Base-by-base conservation (phyloP, 2,113 vertebrate species). In the Anarhynchus alexandrinus region DNA sequence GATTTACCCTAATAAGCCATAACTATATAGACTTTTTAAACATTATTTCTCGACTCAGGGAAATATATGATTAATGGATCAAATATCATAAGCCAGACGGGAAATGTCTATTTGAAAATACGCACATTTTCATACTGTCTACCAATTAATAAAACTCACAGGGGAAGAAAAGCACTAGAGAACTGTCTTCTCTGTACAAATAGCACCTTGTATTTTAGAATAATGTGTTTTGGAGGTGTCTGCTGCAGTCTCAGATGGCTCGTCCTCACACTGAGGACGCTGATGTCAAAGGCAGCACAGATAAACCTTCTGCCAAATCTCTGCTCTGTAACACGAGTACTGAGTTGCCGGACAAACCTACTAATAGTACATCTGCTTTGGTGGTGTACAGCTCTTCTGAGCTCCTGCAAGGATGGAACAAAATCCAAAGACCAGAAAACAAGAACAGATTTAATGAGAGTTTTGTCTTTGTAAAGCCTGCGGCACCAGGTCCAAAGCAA, bases 301-400 rank as follows among this genome's bases (percentile, higher is more conserved):
- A 21, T 7, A 4, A 72, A 15, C 36, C n/a, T 73, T 6, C 77
- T 85, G 45, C 57, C 47, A 36, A 23, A 36, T 11, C 29, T 49
- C 20, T 2, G 0, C n/a, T 38, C 55, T 16, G 12, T 18, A 45
- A 16, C 43, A 8, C 38, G n/a, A 3, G 7, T 11, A 10, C 14
- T 58, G 11, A 6, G 7, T 25, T 12, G 26, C 30, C 47, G 55
- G 78, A 17, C 34, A 54, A 4, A 2, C 11, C 34, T 6, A 7
- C 20, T 30, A 29, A 26, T 5, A 1, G 5, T 3, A 2, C 0
- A 8, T 47, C 43, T 14, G 61, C 29, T 47, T 6, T 27, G 62
- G 18, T 11, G 34, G 1, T 11, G 57, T 6, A 3, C 52, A 42
- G 1, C 42, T 19, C 51, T 40, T 8, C 59, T 3, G 30, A 62